These are phyloP conservation scores for Xerus inauris DNA, from an alignment of 2,113 vertebrate genomes.

Conservation along the genomic window DNA sequence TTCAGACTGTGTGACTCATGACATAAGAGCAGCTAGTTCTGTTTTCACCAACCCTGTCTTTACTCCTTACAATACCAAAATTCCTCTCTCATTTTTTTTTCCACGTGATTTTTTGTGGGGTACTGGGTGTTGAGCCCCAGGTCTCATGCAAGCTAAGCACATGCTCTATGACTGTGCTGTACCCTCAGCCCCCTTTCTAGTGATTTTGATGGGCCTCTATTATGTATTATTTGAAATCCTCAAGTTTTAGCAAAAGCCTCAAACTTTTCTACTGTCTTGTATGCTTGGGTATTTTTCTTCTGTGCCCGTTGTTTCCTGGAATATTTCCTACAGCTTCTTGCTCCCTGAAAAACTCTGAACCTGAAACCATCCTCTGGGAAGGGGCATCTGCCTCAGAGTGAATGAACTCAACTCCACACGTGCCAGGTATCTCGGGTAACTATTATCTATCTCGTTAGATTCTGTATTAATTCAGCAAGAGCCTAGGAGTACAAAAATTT, in stretches of 20 bases:
- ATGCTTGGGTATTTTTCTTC: not conserved
- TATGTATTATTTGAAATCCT: not conserved
- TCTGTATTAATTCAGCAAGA: not conserved
- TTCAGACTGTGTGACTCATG: not conserved
- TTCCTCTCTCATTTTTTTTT: not conserved
- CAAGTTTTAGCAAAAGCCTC: not conserved
- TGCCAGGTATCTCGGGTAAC: too few species aligned
- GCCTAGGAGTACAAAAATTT: not conserved
- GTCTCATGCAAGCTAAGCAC: too few species aligned
- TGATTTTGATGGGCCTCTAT: not conserved
- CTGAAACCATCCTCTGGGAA: not conserved
- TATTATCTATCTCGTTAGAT: not conserved
- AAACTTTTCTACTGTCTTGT: not conserved
- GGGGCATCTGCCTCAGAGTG: not conserved
- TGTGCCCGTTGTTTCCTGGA: not conserved
- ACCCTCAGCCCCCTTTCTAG: too few species aligned
- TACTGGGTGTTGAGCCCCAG: too few species aligned
- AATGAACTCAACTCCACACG: too few species aligned
- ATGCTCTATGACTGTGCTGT: not conserved
- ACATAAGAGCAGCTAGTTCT: not conserved
- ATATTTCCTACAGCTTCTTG: not conserved
- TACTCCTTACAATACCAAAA: not conserved
- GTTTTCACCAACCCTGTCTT: not conserved
- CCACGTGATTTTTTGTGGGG: not conserved
- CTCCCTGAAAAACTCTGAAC: not conserved